Evolutionary conservation across 2,888 invertebrate species (phyloP), one percentile per base, ranked within the genome.

Genomic region (Drosophila paranaensis): DNA sequence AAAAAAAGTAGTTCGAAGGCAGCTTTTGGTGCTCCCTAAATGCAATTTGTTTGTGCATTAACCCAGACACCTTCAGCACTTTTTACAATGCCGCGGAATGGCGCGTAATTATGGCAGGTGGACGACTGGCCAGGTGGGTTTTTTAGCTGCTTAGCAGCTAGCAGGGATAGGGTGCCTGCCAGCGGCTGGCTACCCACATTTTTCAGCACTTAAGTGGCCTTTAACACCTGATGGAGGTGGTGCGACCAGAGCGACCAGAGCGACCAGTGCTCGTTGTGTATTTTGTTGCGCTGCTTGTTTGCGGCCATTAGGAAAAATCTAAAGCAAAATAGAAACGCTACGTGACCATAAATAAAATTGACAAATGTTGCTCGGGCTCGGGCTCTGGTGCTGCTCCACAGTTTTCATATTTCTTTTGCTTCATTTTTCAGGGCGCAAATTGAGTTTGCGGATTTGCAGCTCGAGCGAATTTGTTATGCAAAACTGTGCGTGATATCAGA

Each of bases 271-370:
- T 62, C 53, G 65, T 67, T 70, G 63, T 69, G 57, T 43, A 65
- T 55, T 71, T 74, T 79, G 65, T 60, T 62, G 55, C 39, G 56
- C 37, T 58, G 68, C 66, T 74, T 71, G 62, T 73, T 55, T 55
- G 74, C 74, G 43, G 63, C 87, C 87, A 84, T 89, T 84, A 83
- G 74, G 61, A 60, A 67, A 67, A 81, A 64, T 79, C 76, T 66
- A 66, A 74, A 82, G 75, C 60, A 79, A 74, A 79, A 76, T 76
- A 60, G 68, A 81, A 87, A 67, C 79, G 74, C 77, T 83, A 77
- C 84, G 84, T 84, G 89, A 84, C 84, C 89, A 84, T 89, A 79
- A 84, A 84, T 84, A 84, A 89, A 77, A 87, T 87, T 89, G 84
- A 87, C 89, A 84, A 84, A 87, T 84, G 79, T 69, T 60, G 62